Conservation (phyloP, 1,140 invertebrate genomes). For the Eriosoma lanigerum region DNA sequence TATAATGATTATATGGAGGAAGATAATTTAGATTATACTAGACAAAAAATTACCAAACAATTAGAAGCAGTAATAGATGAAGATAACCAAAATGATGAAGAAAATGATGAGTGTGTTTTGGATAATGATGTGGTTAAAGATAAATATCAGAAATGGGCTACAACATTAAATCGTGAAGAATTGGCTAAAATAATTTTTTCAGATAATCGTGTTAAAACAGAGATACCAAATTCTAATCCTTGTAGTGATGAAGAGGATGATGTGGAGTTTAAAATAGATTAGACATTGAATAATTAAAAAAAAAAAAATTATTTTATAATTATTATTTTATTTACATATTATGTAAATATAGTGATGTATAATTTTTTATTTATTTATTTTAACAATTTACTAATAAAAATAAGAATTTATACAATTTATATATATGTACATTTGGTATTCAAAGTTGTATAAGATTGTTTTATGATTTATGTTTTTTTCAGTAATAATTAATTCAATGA, state of each 20-base stretch:
- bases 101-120: slow-evolving; percentile 6
- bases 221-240: slow-evolving; percentile 28
- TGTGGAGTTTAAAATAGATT: slow-evolving; percentile 40
- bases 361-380: too few species aligned
- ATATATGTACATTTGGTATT: too few species aligned
- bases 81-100: neutral
- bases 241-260: slow-evolving; percentile 39
- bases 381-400: too few species aligned
- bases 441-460: too few species aligned
- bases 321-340: too few species aligned
- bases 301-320: too few species aligned
- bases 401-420: too few species aligned
- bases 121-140: slow-evolving; percentile 16
- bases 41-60: slow-evolving; percentile 31
- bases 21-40: slow-evolving; percentile 47
- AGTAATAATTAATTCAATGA: too few species aligned
- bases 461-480: too few species aligned
- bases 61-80: slow-evolving; percentile 27
- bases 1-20: slow-evolving; percentile 47
- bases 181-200: slow-evolving; percentile 45
- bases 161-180: slow-evolving; percentile 24
- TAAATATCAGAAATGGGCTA: slow-evolving; percentile 33
- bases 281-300: neutral
- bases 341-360: too few species aligned
- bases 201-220: slow-evolving; percentile 14